Percentiles rank a stretch among this genome's conserved stretches.
Evolutionary conservation across 2,113 vertebrate genomes (phyloP).

Genomic region (Melanerpes aurifrons): DNA sequence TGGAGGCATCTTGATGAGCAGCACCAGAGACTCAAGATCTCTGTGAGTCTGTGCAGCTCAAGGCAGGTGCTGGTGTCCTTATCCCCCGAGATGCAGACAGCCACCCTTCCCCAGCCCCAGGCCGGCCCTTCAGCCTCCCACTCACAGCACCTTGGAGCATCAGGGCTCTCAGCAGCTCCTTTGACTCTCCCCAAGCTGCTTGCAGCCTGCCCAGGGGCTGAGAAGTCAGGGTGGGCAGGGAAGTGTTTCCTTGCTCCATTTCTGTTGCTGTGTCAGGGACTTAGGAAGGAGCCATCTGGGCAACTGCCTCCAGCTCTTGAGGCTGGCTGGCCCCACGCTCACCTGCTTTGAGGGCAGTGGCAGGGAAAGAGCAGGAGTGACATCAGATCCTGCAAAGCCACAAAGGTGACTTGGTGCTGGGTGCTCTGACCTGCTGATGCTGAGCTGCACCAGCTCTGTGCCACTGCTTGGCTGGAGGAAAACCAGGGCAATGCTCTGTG

Average conservation of each 20-base stretch:
- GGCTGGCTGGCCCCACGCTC: neutral
- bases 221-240: neutral
- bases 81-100: neutral
- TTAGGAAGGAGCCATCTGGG: neutral
- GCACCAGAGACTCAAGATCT: neutral
- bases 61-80: neutral
- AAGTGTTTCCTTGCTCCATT: neutral
- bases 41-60: neutral
- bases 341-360: neutral
- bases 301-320: accelerated
- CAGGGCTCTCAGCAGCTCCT: neutral
- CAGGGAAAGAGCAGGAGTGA: neutral
- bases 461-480: neutral
- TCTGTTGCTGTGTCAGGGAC: neutral
- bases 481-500: neutral
- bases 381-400: neutral
- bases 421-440: neutral
- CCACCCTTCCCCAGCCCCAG: neutral
- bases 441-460: neutral
- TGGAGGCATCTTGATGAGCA: accelerated
- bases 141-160: accelerated
- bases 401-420: accelerated
- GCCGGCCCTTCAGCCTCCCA: neutral
- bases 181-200: neutral
- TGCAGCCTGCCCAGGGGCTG: accelerated